Evolutionary conservation across 2,888 invertebrate genomes (phyloP), one percentile per base, ranked within the genome.

Genomic region (Morinoia aosen): DNA sequence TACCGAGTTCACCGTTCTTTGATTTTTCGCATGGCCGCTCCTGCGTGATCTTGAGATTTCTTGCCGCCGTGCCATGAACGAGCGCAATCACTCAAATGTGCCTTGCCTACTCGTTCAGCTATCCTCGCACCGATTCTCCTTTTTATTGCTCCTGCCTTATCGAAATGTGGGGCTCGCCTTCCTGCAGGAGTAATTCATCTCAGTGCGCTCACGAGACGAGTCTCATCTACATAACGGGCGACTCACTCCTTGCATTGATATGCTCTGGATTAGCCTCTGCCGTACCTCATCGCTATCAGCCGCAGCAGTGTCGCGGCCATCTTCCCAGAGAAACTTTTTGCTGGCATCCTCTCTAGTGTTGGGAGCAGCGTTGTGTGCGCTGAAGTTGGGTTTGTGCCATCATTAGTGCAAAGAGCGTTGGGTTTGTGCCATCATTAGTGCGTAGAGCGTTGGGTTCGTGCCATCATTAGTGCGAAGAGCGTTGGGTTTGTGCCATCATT

Each of bases 201-300:
- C 57, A 25, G 57, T 33, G 93, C 93, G 57, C 93, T 57, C 48
- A 57, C 48, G 48, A 57, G 56, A 57, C 93, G 56, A 56, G 57
- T 19, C 93, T 93, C 93, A 93, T 93, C 93, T 93, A 57, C 93
- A 93, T 93, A 93, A 93, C 57, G n/a, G 57, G 93, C 57, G 93
- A 93, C 93, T 93, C 93, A 40, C 90, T 93, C 57, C 58, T 93
- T 57, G 93, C 93, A 93, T 93, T 93, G 93, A 56, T 93, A 93
- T 93, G 57, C 90, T 93, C 58, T 90, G 48, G 93, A 90, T 90
- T 90, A 90, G 90, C 90, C 48, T 33, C 93, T 93, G 93, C 93
- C 93, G 39, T 93, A 76, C 93, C 57, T 93, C 48, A 57, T 93
- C 57, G 48, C 48, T 90, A 40, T 40, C 90, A 48, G 90, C 90